Percentiles rank a stretch among this genome's conserved stretches.
These are phyloP conservation scores for Thecophora atra DNA, from an alignment of 2,888 invertebrate genomes.

Conservation along the genomic window DNA sequence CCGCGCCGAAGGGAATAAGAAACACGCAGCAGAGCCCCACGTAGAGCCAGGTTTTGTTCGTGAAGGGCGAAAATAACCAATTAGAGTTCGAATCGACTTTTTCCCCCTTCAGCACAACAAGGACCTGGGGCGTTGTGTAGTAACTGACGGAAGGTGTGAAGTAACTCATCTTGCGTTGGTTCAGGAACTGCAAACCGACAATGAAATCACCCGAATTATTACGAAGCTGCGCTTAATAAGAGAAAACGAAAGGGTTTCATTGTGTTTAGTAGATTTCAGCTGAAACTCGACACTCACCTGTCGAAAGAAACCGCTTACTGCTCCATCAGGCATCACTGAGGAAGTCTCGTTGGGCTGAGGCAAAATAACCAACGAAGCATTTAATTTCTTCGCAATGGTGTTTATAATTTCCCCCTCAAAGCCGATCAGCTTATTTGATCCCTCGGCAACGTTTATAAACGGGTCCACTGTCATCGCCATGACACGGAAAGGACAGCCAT, in stretches of 20 bases:
- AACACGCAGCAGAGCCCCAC: neutral
- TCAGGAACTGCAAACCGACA: conserved; percentile 4
- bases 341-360: neutral
- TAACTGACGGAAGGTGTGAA: conserved; percentile 12
- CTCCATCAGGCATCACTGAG: neutral
- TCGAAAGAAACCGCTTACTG: conserved; percentile 6
- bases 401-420: conserved; percentile 20
- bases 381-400: conserved; percentile 7
- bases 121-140: neutral
- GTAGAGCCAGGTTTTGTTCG: neutral
- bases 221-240: neutral
- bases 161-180: neutral
- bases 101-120: neutral
- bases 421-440: conserved; percentile 5
- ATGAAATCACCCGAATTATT: conserved; percentile 15
- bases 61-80: conserved; percentile 7
- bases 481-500: conserved; percentile 11
- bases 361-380: neutral
- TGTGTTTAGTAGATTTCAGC: neutral
- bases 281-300: neutral
- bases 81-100: neutral
- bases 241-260: neutral
- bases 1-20: neutral
- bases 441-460: neutral
- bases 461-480: neutral